Conservation (phyloP, 2,888 invertebrate genomes). For the Bibio marci region DNA sequence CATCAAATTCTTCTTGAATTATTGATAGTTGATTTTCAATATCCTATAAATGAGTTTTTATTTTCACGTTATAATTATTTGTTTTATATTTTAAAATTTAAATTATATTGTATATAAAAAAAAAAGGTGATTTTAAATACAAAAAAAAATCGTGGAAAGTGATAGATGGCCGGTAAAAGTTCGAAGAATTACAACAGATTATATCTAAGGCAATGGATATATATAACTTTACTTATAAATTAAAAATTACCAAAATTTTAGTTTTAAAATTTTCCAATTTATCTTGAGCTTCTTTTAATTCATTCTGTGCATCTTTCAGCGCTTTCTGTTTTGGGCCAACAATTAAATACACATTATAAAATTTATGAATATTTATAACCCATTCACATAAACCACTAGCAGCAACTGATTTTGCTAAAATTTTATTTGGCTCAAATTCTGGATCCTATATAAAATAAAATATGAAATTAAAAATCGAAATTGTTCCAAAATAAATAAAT, state of each 20-base stretch:
- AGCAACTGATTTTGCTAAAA: constrained; percentile 74
- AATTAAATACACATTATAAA: constrained; percentile 78
- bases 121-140: too few species aligned
- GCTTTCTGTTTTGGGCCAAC: constrained; percentile 87
- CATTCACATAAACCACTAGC: constrained; percentile 89
- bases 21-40: constrained; percentile 56
- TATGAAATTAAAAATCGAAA: not conserved
- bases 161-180: too few species aligned
- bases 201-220: too few species aligned
- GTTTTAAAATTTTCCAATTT: constrained; percentile 59
- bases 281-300: constrained; percentile 64
- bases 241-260: constrained; percentile 21
- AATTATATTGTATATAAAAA: too few species aligned
- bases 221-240: too few species aligned
- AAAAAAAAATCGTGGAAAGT: too few species aligned
- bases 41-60: constrained; percentile 7
- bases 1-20: constrained; percentile 69
- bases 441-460: constrained; percentile 30
- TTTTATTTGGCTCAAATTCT: constrained; percentile 74
- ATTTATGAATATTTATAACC: constrained; percentile 83
- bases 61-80: too few species aligned
- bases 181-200: too few species aligned
- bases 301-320: constrained; percentile 70
- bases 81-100: too few species aligned
- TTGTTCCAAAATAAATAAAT: not conserved